These are phyloP conservation scores for Sternarchorhynchus goeldii DNA, from an alignment of 2,797 vertebrate genomes.

Conservation along the genomic window DNA sequence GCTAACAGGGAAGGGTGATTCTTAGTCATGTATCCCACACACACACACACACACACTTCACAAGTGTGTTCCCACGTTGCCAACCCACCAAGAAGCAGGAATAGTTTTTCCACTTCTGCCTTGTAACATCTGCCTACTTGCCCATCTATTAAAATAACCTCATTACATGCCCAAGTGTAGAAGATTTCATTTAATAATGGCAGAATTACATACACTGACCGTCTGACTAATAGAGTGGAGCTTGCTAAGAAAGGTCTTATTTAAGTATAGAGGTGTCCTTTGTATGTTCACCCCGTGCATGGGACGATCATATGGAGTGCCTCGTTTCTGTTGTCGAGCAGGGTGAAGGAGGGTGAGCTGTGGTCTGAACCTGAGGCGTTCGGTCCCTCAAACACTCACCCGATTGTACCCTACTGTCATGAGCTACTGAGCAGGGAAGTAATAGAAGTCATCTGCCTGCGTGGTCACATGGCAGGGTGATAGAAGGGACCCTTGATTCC, in stretches of 20 bases:
- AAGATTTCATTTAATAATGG: conserved; percentile 30
- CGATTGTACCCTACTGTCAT: conserved; percentile 66
- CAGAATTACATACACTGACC: conserved; percentile 15
- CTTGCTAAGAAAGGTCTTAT: conserved; percentile 29
- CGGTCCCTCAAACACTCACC: conserved; percentile 70
- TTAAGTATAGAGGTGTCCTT: conserved; percentile 42
- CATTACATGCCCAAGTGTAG: conserved; percentile 7
- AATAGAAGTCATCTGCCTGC: conserved; percentile 63
- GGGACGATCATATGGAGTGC: conserved; percentile 55
- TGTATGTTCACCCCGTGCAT: conserved; percentile 37
- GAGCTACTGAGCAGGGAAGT: conserved; percentile 56
- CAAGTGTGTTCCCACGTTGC: background rate
- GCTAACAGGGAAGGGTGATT: background rate
- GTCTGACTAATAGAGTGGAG: conserved; percentile 4
- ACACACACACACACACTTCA: background rate
- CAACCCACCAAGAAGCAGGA: conserved; percentile 1
- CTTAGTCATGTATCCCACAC: background rate
- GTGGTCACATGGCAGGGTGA: conserved; percentile 56
- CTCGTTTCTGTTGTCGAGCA: conserved; percentile 41
- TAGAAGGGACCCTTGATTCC: conserved; percentile 55
- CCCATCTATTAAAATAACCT: conserved; percentile 25
- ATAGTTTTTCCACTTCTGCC: background rate
- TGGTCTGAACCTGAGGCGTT: conserved; percentile 61
- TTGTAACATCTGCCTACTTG: conserved; percentile 6
- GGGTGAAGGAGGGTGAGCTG: conserved; percentile 51